Conservation (phyloP, 2,888 invertebrate genomes). For the Polietes domitor region DNA sequence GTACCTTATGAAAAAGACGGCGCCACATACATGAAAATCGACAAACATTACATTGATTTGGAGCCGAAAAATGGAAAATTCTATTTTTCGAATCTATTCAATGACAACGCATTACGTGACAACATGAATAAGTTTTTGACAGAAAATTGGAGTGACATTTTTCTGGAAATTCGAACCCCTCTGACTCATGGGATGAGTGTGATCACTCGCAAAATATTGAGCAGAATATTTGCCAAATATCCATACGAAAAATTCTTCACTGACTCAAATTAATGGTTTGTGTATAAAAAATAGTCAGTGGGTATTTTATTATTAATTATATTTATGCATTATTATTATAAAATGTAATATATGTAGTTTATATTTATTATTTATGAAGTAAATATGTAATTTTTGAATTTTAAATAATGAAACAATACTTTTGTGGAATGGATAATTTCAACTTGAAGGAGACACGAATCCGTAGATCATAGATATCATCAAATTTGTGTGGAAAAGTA, state of each 20-base stretch:
- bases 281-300: too few species aligned
- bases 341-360: too few species aligned
- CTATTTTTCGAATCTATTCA: constrained; percentile 79
- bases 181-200: constrained; percentile 72
- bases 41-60: constrained; percentile 53
- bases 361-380: too few species aligned
- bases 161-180: constrained; percentile 58
- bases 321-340: too few species aligned
- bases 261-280: background rate
- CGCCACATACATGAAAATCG: constrained; percentile 63
- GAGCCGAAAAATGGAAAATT: constrained; percentile 66
- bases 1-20: constrained; percentile 60
- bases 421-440: too few species aligned
- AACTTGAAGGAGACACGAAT: too few species aligned
- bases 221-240: constrained; percentile 77
- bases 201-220: constrained; percentile 75
- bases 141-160: constrained; percentile 79
- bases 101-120: constrained; percentile 80
- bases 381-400: too few species aligned
- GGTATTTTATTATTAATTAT: too few species aligned
- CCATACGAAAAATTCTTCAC: constrained; percentile 60
- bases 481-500: too few species aligned
- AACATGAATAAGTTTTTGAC: constrained; percentile 81
- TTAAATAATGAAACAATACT: too few species aligned
- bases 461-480: too few species aligned